phyloP scores from a whole-genome alignment of 1,140 invertebrate genomes.

The Drosophila tani region DNA sequence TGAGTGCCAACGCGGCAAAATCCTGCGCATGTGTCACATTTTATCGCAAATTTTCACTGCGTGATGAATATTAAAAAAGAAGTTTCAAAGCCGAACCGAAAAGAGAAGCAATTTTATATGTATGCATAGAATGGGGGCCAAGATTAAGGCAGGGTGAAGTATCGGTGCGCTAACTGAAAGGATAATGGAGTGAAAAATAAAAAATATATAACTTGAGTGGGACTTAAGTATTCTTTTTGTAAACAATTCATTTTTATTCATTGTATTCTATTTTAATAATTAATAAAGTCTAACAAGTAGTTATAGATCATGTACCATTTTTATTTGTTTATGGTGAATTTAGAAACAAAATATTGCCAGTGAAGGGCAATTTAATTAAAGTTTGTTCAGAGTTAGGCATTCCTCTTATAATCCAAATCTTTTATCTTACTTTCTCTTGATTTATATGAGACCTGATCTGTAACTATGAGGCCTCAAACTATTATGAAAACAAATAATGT shows the following conservation, averaged over 20 bases:
- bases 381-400: background rate
- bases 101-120: slow-evolving; percentile 54
- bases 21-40: slow-evolving; percentile 79
- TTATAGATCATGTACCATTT: too few species aligned
- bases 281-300: background rate
- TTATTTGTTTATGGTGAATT: too few species aligned
- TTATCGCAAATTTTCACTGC: slow-evolving; percentile 64
- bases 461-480: too few species aligned
- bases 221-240: background rate
- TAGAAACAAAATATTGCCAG: too few species aligned
- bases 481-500: too few species aligned
- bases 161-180: slow-evolving; percentile 19
- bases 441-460: too few species aligned
- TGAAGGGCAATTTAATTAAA: too few species aligned
- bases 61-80: slow-evolving; percentile 77
- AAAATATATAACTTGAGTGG: background rate
- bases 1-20: slow-evolving; percentile 77
- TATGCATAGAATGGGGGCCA: slow-evolving; percentile 29
- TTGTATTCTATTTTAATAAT: background rate
- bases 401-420: too few species aligned
- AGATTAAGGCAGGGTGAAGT: slow-evolving; percentile 21
- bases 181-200: background rate
- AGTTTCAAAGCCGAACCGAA: slow-evolving; percentile 58
- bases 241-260: background rate
- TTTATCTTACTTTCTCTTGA: too few species aligned